Conservation (phyloP, 2,113 vertebrate species). For the Camarhynchus parvulus region DNA sequence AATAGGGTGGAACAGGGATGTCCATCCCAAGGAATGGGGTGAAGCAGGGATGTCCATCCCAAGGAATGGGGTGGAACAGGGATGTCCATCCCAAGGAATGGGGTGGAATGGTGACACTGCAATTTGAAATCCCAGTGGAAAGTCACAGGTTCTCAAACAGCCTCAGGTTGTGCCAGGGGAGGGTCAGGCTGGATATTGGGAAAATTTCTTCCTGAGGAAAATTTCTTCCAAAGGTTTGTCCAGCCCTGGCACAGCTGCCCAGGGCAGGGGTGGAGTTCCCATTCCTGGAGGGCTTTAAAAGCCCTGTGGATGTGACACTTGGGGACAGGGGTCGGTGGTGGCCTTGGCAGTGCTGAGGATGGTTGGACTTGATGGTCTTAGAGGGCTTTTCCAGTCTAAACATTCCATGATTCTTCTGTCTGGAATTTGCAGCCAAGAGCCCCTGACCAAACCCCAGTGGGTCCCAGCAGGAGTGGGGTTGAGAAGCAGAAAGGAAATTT, state of each 20-base stretch:
- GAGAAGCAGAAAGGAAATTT: not conserved
- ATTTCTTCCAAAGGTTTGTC: not conserved
- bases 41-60: no score
- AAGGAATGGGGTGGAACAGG: no score
- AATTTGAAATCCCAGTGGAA: not conserved
- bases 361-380: not conserved
- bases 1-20: no score
- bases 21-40: no score
- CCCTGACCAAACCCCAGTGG: not conserved
- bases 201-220: not conserved
- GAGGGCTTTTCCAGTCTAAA: not conserved
- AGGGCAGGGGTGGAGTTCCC: not conserved
- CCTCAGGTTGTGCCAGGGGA: not conserved
- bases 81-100: no score
- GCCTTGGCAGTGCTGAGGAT: not conserved
- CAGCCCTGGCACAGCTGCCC: not conserved
- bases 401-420: not conserved
- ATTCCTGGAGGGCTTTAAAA: not conserved
- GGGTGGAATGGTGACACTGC: rapidly evolving
- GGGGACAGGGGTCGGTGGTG: not conserved
- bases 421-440: not conserved
- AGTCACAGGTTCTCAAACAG: rapidly evolving
- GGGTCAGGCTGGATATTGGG: not conserved
- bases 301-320: not conserved
- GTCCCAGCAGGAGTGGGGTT: not conserved